phyloP scores from a whole-genome alignment of 2,797 vertebrate genomes.

The Notolepis coatsorum region DNA sequence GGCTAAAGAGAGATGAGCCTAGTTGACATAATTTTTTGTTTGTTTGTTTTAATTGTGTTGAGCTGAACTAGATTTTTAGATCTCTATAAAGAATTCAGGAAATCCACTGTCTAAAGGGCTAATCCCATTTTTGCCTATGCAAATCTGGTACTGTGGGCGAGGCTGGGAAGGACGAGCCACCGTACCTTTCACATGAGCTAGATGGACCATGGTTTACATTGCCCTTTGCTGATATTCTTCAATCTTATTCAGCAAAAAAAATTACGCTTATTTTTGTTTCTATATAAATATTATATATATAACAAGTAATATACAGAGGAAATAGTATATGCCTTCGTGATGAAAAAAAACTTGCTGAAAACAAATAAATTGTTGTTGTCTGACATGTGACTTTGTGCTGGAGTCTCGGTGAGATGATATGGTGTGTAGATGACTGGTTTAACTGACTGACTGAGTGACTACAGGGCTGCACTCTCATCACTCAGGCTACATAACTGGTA shows the following conservation, averaged over 20 bases:
- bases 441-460: slow-evolving; percentile 22
- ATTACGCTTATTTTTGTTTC: slow-evolving; percentile 87
- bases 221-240: slow-evolving; percentile 94
- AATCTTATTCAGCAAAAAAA: slow-evolving; percentile 96
- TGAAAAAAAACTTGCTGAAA: slow-evolving; percentile 89
- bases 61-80: slow-evolving; percentile 82
- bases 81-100: slow-evolving; percentile 94
- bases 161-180: slow-evolving; percentile 85
- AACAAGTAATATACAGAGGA: slow-evolving; percentile 85
- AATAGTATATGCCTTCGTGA: slow-evolving; percentile 84
- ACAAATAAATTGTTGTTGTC: slow-evolving; percentile 93
- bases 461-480: slow-evolving; percentile 29
- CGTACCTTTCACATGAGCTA: slow-evolving; percentile 83
- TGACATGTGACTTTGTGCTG: slow-evolving; percentile 90
- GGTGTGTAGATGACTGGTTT: slow-evolving; percentile 40
- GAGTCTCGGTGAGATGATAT: slow-evolving; percentile 62
- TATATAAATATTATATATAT: slow-evolving; percentile 89
- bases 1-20: slow-evolving; percentile 79
- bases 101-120: slow-evolving; percentile 96
- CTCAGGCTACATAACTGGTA: slow-evolving; percentile 44
- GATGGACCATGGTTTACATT: slow-evolving; percentile 96
- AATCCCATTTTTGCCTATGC: slow-evolving; percentile 99
- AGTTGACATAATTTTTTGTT: slow-evolving; percentile 66
- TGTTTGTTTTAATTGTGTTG: slow-evolving; percentile 78
- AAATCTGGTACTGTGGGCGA: slow-evolving; percentile 96